phyloP scores from a whole-genome alignment of 2,888 invertebrate genomes.

The Phengaris arion region DNA sequence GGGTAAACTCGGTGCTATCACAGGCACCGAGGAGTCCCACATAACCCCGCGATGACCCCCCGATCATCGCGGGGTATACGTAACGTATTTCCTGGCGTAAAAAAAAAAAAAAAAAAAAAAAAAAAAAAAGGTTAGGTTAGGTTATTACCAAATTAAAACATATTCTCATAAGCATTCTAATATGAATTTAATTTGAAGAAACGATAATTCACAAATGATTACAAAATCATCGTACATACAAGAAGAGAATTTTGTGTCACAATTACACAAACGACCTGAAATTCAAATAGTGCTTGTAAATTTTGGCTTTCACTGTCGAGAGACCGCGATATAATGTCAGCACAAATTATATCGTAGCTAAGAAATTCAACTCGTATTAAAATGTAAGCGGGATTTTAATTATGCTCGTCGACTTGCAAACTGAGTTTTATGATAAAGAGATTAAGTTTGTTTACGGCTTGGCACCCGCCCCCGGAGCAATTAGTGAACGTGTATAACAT shows the following conservation, averaged over 20 bases:
- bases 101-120: no score
- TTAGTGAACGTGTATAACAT: constrained; percentile 9
- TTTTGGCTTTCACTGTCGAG: neutral
- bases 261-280: neutral
- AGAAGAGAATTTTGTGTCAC: neutral
- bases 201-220: neutral
- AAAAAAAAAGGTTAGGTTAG: no score
- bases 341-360: neutral
- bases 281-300: neutral
- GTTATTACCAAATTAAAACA: no score
- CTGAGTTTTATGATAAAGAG: neutral
- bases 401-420: neutral
- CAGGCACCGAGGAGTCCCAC: no score
- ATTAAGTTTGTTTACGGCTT: neutral
- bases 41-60: no score
- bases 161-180: neutral
- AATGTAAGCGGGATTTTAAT: constrained; percentile 12
- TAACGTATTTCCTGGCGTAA: no score
- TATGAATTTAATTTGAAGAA: neutral
- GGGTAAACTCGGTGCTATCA: no score
- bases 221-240: neutral
- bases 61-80: no score
- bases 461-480: neutral
- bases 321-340: constrained; percentile 4
- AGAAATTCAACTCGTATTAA: neutral